Conservation (phyloP, 2,888 invertebrate species). For the Scaptomyza polygonia region DNA sequence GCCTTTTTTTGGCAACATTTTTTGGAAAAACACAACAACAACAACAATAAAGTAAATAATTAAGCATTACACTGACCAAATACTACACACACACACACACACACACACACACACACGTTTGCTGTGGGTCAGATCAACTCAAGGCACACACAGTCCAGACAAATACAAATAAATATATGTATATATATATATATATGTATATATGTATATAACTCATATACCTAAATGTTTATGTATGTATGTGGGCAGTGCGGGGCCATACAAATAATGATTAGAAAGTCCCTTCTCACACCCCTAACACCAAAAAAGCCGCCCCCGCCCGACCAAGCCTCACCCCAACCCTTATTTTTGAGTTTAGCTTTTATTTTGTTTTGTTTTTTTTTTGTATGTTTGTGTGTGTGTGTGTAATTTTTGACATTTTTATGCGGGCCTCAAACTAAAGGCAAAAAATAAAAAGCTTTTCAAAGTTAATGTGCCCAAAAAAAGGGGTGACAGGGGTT, state of each 20-base stretch:
- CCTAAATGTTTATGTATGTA: background rate
- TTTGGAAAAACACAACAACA: constrained; percentile 38
- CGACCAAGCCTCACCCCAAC: too few relatives aligned
- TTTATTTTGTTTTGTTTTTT: constrained; percentile 46
- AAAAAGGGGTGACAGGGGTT: constrained; percentile 29
- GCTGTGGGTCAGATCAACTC: constrained; percentile 32
- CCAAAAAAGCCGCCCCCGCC: too few relatives aligned
- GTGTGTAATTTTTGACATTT: constrained; percentile 79
- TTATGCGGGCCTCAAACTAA: constrained; percentile 75
- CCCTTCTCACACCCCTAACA: constrained; percentile 46
- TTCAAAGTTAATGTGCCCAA: constrained; percentile 63
- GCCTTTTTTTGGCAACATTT: constrained; percentile 56
- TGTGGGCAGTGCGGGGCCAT: constrained; percentile 62
- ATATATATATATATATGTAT: background rate
- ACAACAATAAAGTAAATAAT: constrained; percentile 73
- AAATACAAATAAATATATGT: constrained; percentile 74
- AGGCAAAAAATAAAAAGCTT: constrained; percentile 51
- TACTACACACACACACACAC: constrained; percentile 45
- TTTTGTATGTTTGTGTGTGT: constrained; percentile 44
- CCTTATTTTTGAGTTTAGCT: constrained; percentile 53
- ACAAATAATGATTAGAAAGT: constrained; percentile 80
- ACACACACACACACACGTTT: background rate
- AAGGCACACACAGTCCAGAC: constrained; percentile 60
- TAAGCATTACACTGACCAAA: constrained; percentile 80
- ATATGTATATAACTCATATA: constrained; percentile 46